phyloP scores from a whole-genome alignment of 2,888 invertebrate genomes.

The Drosophila emarginata region DNA sequence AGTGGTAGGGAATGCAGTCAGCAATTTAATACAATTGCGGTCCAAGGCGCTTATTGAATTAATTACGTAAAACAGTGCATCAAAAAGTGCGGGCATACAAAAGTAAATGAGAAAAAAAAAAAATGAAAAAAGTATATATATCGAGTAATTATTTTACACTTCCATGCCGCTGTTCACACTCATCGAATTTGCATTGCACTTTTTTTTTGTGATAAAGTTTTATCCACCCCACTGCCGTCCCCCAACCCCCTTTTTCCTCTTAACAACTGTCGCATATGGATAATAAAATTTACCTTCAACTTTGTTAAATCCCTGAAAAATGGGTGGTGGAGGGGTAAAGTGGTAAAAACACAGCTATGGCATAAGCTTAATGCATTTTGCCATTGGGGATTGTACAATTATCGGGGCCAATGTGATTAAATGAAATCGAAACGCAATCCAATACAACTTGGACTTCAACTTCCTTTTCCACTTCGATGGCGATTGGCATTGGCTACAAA shows the following conservation, averaged over 20 bases:
- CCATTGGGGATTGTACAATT: constrained; percentile 39
- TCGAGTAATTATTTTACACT: constrained; percentile 72
- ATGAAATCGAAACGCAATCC: constrained; percentile 61
- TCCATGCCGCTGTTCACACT: constrained; percentile 36
- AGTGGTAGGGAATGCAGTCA: constrained; percentile 50
- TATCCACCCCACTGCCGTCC: constrained; percentile 10
- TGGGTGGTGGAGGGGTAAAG: no score
- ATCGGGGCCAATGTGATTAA: constrained; percentile 54
- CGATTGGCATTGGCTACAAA: constrained; percentile 24
- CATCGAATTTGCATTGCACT: constrained; percentile 2
- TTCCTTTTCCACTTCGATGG: neutral
- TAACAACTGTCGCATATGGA: constrained; percentile 56
- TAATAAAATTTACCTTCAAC: constrained; percentile 62
- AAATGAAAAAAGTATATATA: neutral
- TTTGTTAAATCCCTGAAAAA: constrained; percentile 50
- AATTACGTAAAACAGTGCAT: constrained; percentile 68
- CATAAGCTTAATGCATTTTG: constrained; percentile 2
- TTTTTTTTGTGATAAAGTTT: constrained; percentile 57
- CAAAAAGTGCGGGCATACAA: constrained; percentile 37
- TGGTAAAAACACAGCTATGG: neutral
- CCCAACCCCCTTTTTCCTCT: neutral
- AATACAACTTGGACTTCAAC: neutral
- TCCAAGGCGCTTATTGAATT: constrained; percentile 75
- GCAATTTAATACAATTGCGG: constrained; percentile 68
- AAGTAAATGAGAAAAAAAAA: constrained; percentile 50